Percentiles rank a stretch among this genome's conserved stretches.
phyloP scores from a whole-genome alignment of 2,113 vertebrate genomes.

The Arenaria interpres region DNA sequence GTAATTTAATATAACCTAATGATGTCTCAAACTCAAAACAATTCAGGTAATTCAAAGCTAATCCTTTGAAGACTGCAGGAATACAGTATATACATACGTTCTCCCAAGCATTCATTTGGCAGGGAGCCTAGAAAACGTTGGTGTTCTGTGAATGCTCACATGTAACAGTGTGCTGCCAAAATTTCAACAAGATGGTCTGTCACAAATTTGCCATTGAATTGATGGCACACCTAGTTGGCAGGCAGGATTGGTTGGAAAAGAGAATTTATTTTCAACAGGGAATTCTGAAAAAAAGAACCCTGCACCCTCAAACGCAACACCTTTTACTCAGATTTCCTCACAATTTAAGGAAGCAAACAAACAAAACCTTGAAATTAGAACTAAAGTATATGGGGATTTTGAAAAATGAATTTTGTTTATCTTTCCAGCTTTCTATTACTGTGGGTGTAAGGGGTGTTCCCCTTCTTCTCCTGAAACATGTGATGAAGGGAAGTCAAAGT shows the following conservation, averaged over 20 bases:
- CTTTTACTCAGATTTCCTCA: not conserved
- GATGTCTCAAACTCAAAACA: conserved; percentile 68
- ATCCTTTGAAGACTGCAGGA: conserved; percentile 49
- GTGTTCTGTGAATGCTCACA: conserved; percentile 45
- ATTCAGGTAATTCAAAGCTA: conserved; percentile 59
- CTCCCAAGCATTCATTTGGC: conserved; percentile 51
- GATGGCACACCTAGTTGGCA: conserved; percentile 52
- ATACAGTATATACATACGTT: conserved; percentile 41
- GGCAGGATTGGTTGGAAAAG: not conserved
- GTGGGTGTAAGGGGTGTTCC: not conserved
- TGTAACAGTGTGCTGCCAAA: conserved; percentile 32
- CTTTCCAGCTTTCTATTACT: not conserved
- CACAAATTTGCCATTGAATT: conserved; percentile 41
- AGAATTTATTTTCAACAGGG: not conserved
- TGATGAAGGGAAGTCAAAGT: not conserved
- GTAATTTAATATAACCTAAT: conserved; percentile 63
- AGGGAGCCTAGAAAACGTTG: conserved; percentile 52
- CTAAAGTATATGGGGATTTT: not conserved
- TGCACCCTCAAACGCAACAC: not conserved
- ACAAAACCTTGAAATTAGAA: not conserved
- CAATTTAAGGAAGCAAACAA: not conserved
- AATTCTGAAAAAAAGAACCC: not conserved
- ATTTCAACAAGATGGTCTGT: conserved; percentile 47
- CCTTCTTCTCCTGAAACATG: not conserved
- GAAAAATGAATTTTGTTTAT: not conserved